Evolutionary conservation across 1,140 invertebrate species (phyloP).

Genomic region (Scylla paramamosain): DNA sequence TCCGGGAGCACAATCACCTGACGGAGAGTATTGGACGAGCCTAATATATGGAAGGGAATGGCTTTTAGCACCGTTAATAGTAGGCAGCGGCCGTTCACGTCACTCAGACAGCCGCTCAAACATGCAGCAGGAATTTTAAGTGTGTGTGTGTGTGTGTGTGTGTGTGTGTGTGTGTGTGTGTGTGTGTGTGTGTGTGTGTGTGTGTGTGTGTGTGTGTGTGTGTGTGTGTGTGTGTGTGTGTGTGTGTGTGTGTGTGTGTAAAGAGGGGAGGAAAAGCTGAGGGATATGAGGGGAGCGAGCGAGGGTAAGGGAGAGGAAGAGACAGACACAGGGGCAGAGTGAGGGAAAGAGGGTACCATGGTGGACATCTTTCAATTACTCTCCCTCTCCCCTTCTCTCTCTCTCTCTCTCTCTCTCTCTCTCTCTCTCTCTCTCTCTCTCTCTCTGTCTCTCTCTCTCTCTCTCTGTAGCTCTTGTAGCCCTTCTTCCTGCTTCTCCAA

Average conservation of each 20-base stretch:
- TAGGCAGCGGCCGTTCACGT: slow-evolving; percentile 32
- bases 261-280: neutral
- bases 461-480: no score
- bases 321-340: neutral
- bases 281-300: neutral
- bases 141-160: slow-evolving; percentile 10
- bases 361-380: slow-evolving; percentile 26
- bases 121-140: slow-evolving; percentile 71
- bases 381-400: neutral
- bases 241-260: slow-evolving; percentile 34
- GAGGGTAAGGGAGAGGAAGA: slow-evolving; percentile 14
- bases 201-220: slow-evolving; percentile 31
- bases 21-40: slow-evolving; percentile 41
- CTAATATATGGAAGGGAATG: slow-evolving; percentile 67
- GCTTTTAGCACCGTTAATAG: slow-evolving; percentile 52
- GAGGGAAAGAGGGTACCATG: neutral
- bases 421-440: no score
- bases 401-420: neutral
- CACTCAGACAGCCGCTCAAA: slow-evolving; percentile 40
- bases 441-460: no score
- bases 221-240: slow-evolving; percentile 37
- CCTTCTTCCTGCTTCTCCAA: no score
- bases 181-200: neutral
- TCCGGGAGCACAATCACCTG: slow-evolving; percentile 50
- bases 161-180: slow-evolving; percentile 47